phyloP scores from a whole-genome alignment of 2,888 invertebrate genomes.

The Acleris emargana region DNA sequence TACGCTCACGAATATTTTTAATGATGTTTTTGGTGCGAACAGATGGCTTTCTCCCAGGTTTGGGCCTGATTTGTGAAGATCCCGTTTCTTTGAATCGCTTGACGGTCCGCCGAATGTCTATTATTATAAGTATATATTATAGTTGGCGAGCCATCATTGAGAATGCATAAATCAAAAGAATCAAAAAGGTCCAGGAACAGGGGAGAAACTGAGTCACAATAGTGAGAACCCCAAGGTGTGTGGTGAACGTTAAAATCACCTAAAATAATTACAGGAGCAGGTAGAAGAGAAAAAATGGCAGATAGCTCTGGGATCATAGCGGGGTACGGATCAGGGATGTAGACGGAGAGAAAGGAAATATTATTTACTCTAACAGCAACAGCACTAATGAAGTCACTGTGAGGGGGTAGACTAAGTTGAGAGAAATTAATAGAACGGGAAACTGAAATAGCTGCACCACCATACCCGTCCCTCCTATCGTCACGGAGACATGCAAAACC shows the following conservation, averaged over 20 bases:
- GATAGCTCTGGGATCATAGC: background rate
- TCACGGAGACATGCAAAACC: slow-evolving; percentile 10
- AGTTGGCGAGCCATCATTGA: background rate
- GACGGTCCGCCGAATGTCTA: too few species aligned
- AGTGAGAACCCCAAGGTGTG: background rate
- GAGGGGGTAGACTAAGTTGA: background rate
- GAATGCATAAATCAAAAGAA: background rate
- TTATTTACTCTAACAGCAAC: slow-evolving; percentile 19
- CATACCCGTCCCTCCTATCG: background rate
- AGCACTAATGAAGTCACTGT: slow-evolving; percentile 2
- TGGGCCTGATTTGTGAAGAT: too few species aligned
- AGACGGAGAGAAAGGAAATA: slow-evolving; percentile 13
- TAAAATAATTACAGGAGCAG: background rate
- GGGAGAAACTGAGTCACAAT: background rate
- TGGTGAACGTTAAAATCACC: background rate
- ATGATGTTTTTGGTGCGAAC: too few species aligned
- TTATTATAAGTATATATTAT: too few species aligned
- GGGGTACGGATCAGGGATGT: slow-evolving; percentile 19
- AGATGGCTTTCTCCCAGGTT: too few species aligned
- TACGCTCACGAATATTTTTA: too few species aligned
- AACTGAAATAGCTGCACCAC: background rate
- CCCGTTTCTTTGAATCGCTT: too few species aligned
- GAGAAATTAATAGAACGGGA: background rate
- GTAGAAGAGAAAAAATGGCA: background rate
- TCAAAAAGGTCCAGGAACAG: background rate